phyloP scores from a whole-genome alignment of 2,113 vertebrate species.

The Ceyx melanurus region DNA sequence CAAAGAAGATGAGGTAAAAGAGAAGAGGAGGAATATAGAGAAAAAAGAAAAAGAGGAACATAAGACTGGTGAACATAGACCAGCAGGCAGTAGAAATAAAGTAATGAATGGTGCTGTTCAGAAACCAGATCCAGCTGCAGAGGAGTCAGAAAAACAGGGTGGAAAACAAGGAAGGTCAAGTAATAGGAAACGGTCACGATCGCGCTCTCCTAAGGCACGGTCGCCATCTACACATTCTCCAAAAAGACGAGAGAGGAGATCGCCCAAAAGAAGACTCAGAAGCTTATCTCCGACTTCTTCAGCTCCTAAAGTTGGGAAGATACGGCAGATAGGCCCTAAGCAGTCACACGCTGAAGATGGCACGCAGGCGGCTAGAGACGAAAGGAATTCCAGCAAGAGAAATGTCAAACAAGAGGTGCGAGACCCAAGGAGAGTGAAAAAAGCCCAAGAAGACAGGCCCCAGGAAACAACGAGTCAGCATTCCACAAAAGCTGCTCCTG shows the following conservation, averaged over 20 bases:
- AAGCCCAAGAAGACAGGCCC: slow-evolving; percentile 82
- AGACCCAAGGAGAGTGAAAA: slow-evolving; percentile 85
- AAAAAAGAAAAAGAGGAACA: slow-evolving; percentile 90
- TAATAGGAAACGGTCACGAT: slow-evolving; percentile 86
- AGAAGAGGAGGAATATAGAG: slow-evolving; percentile 85
- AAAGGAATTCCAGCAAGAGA: slow-evolving; percentile 81
- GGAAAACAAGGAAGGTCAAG: slow-evolving; percentile 83
- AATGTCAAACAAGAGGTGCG: slow-evolving; percentile 77
- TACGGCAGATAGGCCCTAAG: slow-evolving; percentile 75
- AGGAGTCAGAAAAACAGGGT: slow-evolving; percentile 78
- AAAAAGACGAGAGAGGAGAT: slow-evolving; percentile 89
- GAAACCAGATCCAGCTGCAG: slow-evolving; percentile 79
- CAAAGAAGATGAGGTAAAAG: slow-evolving; percentile 84
- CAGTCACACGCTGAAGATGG: slow-evolving; percentile 78
- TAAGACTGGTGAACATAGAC: slow-evolving; percentile 78
- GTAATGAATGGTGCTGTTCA: slow-evolving; percentile 84
- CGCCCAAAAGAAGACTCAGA: slow-evolving; percentile 86
- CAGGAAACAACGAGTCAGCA: slow-evolving; percentile 76
- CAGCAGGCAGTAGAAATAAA: slow-evolving; percentile 80
- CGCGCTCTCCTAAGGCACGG: slow-evolving; percentile 83
- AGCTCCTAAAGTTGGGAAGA: slow-evolving; percentile 80
- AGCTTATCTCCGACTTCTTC: slow-evolving; percentile 84
- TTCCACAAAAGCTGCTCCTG: slow-evolving; percentile 76
- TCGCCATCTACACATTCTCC: slow-evolving; percentile 84
- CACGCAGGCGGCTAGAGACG: slow-evolving; percentile 75